phyloP scores from a whole-genome alignment of 2,113 vertebrate genomes.

The Arizona elegans region DNA sequence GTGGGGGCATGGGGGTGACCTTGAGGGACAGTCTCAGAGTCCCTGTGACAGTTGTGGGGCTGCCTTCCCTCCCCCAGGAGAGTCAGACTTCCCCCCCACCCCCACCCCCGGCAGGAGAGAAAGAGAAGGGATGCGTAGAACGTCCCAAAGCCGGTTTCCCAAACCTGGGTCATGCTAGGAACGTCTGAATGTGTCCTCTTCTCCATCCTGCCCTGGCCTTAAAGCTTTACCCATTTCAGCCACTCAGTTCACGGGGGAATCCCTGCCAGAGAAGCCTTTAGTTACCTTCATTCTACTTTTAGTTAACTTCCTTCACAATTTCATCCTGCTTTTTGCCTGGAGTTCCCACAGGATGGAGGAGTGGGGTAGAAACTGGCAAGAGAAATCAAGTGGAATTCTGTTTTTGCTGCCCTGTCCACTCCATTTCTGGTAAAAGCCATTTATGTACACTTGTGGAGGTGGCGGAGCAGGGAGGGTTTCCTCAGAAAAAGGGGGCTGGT shows the following conservation, averaged over 20 bases:
- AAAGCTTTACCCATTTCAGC: not conserved
- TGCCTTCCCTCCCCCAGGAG: too few species aligned
- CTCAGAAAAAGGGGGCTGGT: not conserved
- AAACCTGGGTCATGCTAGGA: not conserved
- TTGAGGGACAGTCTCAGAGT: too few species aligned
- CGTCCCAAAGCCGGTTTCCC: not conserved
- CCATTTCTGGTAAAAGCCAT: not conserved
- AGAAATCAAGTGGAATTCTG: not conserved
- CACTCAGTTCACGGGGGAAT: rapidly evolving
- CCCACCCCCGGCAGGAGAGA: too few species aligned
- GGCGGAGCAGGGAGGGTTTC: not conserved
- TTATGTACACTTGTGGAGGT: not conserved
- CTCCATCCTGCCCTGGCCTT: not conserved
- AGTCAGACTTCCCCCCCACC: too few species aligned
- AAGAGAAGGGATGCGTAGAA: not conserved
- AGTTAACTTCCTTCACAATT: not conserved
- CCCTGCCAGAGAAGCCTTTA: not conserved
- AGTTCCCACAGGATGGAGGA: not conserved
- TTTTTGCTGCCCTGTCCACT: not conserved
- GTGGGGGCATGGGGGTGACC: too few species aligned
- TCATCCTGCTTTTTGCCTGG: not conserved
- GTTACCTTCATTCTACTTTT: not conserved
- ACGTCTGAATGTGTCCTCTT: not conserved
- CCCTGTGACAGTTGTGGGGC: not conserved
- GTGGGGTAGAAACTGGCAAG: not conserved